These are phyloP conservation scores for Umimayanthus kanabou DNA, from an alignment of 92 coral and sea anemone species.

Conservation along the genomic window DNA sequence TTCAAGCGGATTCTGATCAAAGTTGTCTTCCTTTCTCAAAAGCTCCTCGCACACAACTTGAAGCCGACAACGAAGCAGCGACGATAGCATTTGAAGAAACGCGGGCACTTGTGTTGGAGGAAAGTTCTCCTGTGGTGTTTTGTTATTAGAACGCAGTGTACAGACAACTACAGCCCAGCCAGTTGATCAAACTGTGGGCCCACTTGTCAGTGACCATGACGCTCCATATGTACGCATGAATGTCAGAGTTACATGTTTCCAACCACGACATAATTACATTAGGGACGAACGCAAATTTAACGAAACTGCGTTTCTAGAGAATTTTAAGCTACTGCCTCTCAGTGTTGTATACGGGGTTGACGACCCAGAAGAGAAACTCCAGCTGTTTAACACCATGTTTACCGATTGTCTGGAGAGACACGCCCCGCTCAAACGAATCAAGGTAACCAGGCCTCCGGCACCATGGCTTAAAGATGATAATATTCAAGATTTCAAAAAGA, in stretches of 20 bases:
- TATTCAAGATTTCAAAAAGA: slow-evolving; percentile 36
- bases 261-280: slow-evolving; percentile 26
- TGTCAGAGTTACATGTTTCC: slow-evolving; percentile 13
- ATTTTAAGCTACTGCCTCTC: slow-evolving; percentile 33
- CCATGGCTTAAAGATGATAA: slow-evolving; percentile 43
- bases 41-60: too few relatives aligned
- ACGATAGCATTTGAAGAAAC: too few relatives aligned
- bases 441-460: slow-evolving; percentile 48
- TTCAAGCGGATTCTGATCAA: too few relatives aligned
- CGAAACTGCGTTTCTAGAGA: slow-evolving; percentile 30
- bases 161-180: too few relatives aligned
- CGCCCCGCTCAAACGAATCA: slow-evolving; percentile 36
- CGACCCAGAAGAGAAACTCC: slow-evolving; percentile 46
- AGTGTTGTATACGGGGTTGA: slow-evolving; percentile 20
- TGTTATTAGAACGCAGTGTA: too few relatives aligned
- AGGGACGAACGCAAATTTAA: slow-evolving; percentile 21
- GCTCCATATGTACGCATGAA: slow-evolving; percentile 34
- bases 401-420: slow-evolving; percentile 46
- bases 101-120: too few relatives aligned
- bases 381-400: slow-evolving; percentile 29
- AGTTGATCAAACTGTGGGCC: too few relatives aligned
- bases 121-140: too few relatives aligned
- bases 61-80: too few relatives aligned
- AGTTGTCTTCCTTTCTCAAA: too few relatives aligned
- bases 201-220: slow-evolving; percentile 15